These are phyloP conservation scores for Trypoxylon attenuatum DNA, from an alignment of 2,888 invertebrate species.

Conservation along the genomic window DNA sequence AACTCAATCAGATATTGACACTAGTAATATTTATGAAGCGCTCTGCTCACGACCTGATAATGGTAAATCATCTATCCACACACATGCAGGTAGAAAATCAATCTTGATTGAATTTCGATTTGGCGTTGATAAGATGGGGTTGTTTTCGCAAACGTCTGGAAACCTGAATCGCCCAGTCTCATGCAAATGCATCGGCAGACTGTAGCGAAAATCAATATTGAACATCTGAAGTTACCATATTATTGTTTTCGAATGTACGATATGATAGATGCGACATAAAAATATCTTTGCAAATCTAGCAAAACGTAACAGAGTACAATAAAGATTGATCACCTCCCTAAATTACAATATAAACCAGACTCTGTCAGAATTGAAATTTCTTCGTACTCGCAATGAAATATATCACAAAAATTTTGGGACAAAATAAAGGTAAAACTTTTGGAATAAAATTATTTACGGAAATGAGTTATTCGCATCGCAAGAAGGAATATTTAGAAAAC, in stretches of 20 bases:
- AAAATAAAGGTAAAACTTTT: too few species aligned
- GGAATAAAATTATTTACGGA: too few species aligned
- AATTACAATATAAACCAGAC: too few species aligned
- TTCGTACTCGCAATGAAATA: too few species aligned
- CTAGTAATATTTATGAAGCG: slow-evolving; percentile 17
- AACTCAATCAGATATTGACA: too few species aligned
- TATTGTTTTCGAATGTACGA: slow-evolving; percentile 5
- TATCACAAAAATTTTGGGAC: too few species aligned
- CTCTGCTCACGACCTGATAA: slow-evolving; percentile 8
- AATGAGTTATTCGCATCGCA: too few species aligned
- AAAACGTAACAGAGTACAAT: too few species aligned
- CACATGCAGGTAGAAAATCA: slow-evolving; percentile 14
- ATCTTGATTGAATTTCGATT: slow-evolving; percentile 27
- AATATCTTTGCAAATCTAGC: neutral
- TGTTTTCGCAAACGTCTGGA: slow-evolving; percentile 16
- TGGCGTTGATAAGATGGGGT: neutral
- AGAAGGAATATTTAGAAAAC: too few species aligned
- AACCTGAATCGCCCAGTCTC: slow-evolving; percentile 33
- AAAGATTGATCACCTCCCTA: neutral
- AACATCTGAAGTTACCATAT: slow-evolving; percentile 12
- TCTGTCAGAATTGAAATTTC: too few species aligned
- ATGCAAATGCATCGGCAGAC: slow-evolving; percentile 23
- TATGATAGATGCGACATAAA: neutral
- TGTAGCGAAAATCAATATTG: slow-evolving; percentile 32
- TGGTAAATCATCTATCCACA: slow-evolving; percentile 22